Evolutionary conservation across 2,888 invertebrate genomes (phyloP).

Genomic region (Limnephilus rhombicus): DNA sequence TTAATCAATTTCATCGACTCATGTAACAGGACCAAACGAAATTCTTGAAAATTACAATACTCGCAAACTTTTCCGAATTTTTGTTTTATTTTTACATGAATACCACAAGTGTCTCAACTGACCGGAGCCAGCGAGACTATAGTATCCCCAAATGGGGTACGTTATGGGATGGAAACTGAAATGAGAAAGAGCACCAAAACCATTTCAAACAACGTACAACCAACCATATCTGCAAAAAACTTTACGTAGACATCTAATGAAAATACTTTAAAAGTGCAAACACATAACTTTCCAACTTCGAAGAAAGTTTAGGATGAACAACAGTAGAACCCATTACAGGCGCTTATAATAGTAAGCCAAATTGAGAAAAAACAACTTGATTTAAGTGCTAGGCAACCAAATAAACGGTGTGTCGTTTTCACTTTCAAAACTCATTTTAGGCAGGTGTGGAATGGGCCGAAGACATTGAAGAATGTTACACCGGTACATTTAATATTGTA

Average conservation of each 20-base stretch:
- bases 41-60: too few relatives aligned
- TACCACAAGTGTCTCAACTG: too few relatives aligned
- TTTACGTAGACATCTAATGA: not conserved
- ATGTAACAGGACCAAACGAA: too few relatives aligned
- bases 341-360: not conserved
- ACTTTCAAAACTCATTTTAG: slow-evolving; percentile 12
- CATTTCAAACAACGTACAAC: too few relatives aligned
- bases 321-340: not conserved
- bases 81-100: too few relatives aligned
- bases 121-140: too few relatives aligned
- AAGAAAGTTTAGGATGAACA: not conserved
- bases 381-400: slow-evolving; percentile 16
- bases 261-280: not conserved
- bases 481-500: not conserved
- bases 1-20: too few relatives aligned
- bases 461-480: not conserved
- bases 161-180: too few relatives aligned
- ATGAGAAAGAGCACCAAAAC: too few relatives aligned
- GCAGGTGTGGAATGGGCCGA: slow-evolving; percentile 5
- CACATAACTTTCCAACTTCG: not conserved
- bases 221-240: too few relatives aligned
- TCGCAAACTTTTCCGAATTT: too few relatives aligned
- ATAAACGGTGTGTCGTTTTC: slow-evolving; percentile 16
- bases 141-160: too few relatives aligned
- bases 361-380: slow-evolving; percentile 19